phyloP scores from a whole-genome alignment of 2,113 vertebrate genomes.

The Thomomys bottae region DNA sequence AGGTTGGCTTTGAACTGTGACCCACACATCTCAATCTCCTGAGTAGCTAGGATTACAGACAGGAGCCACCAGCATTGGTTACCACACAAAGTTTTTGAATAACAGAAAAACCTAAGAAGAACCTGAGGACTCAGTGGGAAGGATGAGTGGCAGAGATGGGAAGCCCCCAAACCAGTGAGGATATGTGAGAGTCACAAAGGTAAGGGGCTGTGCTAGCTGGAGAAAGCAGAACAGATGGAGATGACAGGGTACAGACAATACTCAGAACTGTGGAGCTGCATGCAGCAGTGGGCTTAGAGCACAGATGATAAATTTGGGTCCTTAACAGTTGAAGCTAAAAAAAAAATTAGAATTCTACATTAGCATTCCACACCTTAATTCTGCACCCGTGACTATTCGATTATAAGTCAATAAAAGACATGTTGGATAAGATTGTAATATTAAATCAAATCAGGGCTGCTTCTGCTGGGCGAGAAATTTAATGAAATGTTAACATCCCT shows the following conservation, averaged over 20 bases:
- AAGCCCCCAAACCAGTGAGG: neutral
- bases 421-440: neutral
- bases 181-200: neutral
- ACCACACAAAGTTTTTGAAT: neutral
- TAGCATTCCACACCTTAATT: neutral
- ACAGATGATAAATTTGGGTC: neutral
- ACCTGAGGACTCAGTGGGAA: neutral
- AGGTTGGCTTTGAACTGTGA: too few relatives aligned
- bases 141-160: neutral
- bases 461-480: neutral
- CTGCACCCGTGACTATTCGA: neutral
- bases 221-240: neutral
- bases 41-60: too few relatives aligned
- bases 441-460: neutral
- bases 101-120: neutral
- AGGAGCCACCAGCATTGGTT: neutral
- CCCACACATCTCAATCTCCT: too few relatives aligned
- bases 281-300: accelerated
- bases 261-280: neutral
- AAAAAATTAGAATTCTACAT: neutral
- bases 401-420: neutral
- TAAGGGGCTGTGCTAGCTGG: neutral
- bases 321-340: neutral
- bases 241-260: neutral
- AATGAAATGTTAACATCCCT: neutral